Base-by-base conservation (phyloP, 2,888 invertebrate genomes). In the Chromoteleia sp. region DNA sequence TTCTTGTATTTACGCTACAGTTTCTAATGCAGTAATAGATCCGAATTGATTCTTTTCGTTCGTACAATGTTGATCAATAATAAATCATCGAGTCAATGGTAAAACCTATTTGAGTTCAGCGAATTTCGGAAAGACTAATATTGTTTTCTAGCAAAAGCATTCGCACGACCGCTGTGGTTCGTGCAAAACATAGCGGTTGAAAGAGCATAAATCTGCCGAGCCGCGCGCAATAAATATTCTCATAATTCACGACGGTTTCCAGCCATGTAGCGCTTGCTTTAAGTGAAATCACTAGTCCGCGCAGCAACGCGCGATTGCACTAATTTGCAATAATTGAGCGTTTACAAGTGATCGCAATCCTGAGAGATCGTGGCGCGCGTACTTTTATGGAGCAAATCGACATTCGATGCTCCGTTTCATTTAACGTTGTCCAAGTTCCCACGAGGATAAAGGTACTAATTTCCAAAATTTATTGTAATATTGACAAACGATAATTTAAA, bases 321-420 rank as follows among this genome's bases (percentile, higher is more conserved):
- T 81, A 77, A 77, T 81, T 81, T 81, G 77, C 73, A 68, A 41
- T 81, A 81, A 81, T 77, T 73, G 67, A 79, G 45, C 79, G 39
- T 68, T 73, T 43, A 56, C 41, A 48, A 73, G 45, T 45, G 52
- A 59, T 59, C 50, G 63, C 45, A 33, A 73, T 67, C 52, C 17
- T 5, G 29, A 39, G 59, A 39, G 41, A 73, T 73, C 45, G 56
- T 25, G 56, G 65, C 41, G 52, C 50, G 43, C 29, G 15, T 19
- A 45, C 30, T 54, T 5, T 45, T 50, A 21, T 36, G 12, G 19
- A 33, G 56, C 21, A 29, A 30, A 43, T 33, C 21, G 30, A 45
- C 17, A 33, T 56, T 43, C 19, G 33, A 43, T 43, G 68, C 7
- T 68, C 14, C 17, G 43, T 56, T 56, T 56, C 12, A 45, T 45